Evolutionary conservation across 2,888 invertebrate species (phyloP).

Genomic region (Drosophila histrio): DNA sequence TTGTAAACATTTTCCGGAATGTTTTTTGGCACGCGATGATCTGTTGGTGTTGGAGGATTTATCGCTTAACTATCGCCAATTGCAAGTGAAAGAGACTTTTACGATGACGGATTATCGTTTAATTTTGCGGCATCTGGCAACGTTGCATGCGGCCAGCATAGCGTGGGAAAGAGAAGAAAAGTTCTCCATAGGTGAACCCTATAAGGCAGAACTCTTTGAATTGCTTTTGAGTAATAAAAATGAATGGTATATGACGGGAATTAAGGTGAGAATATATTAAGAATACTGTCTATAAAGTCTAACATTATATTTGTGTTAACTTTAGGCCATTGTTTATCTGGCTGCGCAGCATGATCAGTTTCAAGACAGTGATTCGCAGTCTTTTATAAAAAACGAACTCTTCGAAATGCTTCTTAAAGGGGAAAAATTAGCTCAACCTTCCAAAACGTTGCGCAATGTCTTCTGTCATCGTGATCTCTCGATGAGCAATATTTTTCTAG

Average conservation of each 20-base stretch:
- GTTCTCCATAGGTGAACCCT: constrained; percentile 3
- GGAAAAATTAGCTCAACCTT: not conserved
- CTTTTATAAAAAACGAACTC: not conserved
- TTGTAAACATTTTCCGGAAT: not conserved
- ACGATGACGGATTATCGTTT: not conserved
- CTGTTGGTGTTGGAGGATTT: constrained; percentile 13
- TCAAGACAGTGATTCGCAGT: not conserved
- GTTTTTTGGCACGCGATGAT: constrained; percentile 7
- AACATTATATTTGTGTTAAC: not conserved
- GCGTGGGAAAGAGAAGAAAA: constrained; percentile 8
- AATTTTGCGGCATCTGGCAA: constrained; percentile 9
- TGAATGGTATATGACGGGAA: not conserved
- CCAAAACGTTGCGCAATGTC: constrained; percentile 13
- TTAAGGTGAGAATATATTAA: not conserved
- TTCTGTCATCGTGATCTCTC: constrained; percentile 24
- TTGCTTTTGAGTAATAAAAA: not conserved
- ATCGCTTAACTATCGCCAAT: not conserved
- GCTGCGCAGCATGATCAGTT: not conserved
- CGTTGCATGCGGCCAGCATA: constrained; percentile 12
- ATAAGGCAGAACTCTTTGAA: not conserved
- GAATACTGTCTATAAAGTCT: not conserved
- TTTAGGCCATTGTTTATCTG: constrained; percentile 7
- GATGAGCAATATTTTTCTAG: constrained; percentile 2
- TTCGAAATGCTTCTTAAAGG: not conserved
- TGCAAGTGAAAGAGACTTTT: not conserved